These are phyloP conservation scores for Crioceris asparagi DNA, from an alignment of 2,888 invertebrate genomes.

Conservation along the genomic window DNA sequence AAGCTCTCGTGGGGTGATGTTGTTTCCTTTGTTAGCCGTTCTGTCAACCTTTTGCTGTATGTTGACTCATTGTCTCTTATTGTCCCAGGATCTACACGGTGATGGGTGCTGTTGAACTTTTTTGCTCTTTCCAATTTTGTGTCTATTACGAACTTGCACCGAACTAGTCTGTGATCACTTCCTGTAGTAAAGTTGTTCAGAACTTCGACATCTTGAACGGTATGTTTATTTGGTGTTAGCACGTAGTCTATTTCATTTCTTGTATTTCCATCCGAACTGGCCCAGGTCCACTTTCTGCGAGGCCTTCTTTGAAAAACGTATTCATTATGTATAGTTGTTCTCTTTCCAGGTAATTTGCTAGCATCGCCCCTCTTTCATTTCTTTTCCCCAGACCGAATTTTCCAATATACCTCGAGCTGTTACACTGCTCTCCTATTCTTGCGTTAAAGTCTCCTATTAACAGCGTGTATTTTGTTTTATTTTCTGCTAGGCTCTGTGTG, in stretches of 20 bases:
- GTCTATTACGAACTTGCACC: too few relatives aligned
- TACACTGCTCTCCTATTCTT: too few relatives aligned
- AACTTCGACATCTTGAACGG: too few relatives aligned
- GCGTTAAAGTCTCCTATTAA: conserved; percentile 3
- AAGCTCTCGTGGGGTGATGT: conserved; percentile 3
- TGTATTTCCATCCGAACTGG: too few relatives aligned
- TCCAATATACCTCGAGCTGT: background rate
- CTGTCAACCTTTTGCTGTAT: background rate
- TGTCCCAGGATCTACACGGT: too few relatives aligned
- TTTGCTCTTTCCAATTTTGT: too few relatives aligned
- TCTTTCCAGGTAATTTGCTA: background rate
- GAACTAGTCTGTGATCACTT: too few relatives aligned
- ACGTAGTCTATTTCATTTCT: conserved; percentile 1
- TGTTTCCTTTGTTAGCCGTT: conserved; percentile 1
- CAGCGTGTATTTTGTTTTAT: conserved; percentile 2
- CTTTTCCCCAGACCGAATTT: too few relatives aligned
- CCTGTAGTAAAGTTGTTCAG: too few relatives aligned
- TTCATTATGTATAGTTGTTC: too few relatives aligned
- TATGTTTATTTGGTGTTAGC: too few relatives aligned
- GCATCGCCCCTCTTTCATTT: conserved; percentile 2
- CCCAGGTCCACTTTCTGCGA: background rate
- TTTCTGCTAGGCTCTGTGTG: conserved; percentile 3
- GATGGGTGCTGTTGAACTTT: too few relatives aligned
- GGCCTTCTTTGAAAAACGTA: background rate
- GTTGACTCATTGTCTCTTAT: background rate